phyloP scores from a whole-genome alignment of 2,113 vertebrate genomes.

The Sisor rabdophorus region DNA sequence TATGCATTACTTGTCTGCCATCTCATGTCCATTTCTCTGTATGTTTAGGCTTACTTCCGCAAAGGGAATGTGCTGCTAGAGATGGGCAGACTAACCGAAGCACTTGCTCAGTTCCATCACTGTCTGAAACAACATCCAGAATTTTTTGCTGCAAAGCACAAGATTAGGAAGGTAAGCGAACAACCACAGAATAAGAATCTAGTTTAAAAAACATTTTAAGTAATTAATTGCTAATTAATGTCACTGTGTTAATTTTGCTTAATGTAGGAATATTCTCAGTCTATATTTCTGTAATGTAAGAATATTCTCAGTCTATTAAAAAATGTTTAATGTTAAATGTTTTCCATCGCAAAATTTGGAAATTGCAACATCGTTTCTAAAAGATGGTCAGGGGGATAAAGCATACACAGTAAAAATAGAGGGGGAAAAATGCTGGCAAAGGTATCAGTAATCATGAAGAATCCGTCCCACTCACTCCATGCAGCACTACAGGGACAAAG shows the following conservation, averaged over 20 bases:
- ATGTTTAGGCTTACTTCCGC: conserved; percentile 73
- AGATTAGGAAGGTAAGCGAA: conserved; percentile 69
- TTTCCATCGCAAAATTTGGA: neutral
- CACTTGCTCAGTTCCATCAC: conserved; percentile 72
- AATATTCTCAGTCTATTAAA: no score
- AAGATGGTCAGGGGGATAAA: no score
- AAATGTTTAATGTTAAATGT: neutral
- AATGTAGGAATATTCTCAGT: no score
- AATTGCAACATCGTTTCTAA: neutral
- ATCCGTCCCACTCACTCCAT: neutral
- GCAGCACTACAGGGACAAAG: neutral
- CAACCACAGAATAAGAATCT: neutral
- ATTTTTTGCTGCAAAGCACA: conserved; percentile 68
- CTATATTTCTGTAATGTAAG: no score
- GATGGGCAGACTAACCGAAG: conserved; percentile 73
- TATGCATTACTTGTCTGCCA: neutral
- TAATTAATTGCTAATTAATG: no score
- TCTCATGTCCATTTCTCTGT: neutral
- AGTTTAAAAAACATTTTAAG: neutral
- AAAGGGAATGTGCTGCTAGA: conserved; percentile 81
- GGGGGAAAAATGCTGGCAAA: neutral
- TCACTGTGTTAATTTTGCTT: no score
- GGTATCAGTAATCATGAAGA: neutral
- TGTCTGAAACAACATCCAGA: conserved; percentile 75
- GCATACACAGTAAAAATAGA: neutral